Conservation (phyloP, 2,113 vertebrate genomes). For the Onychostruthus taczanowskii region DNA sequence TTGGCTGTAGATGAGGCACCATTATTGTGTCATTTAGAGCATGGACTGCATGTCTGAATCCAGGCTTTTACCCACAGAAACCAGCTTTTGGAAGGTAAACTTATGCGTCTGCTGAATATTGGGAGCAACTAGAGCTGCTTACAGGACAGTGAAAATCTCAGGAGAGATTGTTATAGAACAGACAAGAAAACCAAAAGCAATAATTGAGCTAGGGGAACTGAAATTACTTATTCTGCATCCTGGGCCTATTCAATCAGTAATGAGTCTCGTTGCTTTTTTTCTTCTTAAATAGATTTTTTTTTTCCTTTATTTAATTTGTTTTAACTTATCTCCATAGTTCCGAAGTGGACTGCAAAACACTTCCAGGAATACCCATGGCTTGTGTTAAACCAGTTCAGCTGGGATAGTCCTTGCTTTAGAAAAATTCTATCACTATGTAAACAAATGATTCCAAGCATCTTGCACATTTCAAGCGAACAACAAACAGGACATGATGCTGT, state of each 20-base stretch:
- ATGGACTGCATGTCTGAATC: neutral
- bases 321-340: neutral
- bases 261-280: neutral
- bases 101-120: neutral
- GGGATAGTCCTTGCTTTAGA: neutral
- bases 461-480: neutral
- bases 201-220: neutral
- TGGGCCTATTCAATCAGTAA: neutral
- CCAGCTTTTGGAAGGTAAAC: neutral
- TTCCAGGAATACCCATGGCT: neutral
- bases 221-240: neutral
- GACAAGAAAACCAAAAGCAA: neutral
- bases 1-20: neutral
- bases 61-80: neutral
- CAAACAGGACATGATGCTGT: neutral
- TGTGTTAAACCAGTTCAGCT: neutral
- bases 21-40: neutral
- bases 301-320: neutral
- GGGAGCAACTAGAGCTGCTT: neutral
- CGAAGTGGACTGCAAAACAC: neutral
- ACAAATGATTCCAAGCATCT: neutral
- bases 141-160: neutral
- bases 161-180: neutral
- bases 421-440: neutral
- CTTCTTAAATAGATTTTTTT: neutral